Conservation (phyloP, 2,888 invertebrate species). For the Ephialtes manifestator region DNA sequence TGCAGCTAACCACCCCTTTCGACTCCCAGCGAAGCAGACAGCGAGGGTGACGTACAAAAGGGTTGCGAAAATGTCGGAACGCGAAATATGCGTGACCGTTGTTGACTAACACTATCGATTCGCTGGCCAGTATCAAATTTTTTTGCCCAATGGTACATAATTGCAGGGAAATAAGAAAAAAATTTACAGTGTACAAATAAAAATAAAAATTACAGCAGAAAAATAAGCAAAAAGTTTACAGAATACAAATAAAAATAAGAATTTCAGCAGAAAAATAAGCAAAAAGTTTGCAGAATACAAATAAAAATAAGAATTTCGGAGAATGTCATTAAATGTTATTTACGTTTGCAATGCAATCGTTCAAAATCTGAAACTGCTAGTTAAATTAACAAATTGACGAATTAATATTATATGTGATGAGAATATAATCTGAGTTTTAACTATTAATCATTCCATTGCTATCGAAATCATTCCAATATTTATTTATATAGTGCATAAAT, state of each 20-base stretch:
- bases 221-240: too few species aligned
- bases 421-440: too few species aligned
- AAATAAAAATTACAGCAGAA: too few species aligned
- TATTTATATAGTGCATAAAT: too few species aligned
- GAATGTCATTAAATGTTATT: not conserved
- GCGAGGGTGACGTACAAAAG: slow-evolving; percentile 42
- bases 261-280: too few species aligned
- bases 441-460: too few species aligned
- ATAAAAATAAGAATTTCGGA: not conserved
- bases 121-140: not conserved
- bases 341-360: not conserved
- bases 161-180: not conserved
- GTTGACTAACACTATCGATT: slow-evolving; percentile 39
- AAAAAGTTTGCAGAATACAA: not conserved
- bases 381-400: not conserved
- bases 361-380: not conserved
- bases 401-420: not conserved
- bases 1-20: slow-evolving; percentile 9
- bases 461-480: too few species aligned
- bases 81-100: slow-evolving; percentile 45
- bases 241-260: too few species aligned
- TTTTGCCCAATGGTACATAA: not conserved
- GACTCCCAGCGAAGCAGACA: slow-evolving; percentile 10
- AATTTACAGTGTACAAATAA: too few species aligned
- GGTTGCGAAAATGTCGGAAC: slow-evolving; percentile 28